Evolutionary conservation across 2,888 invertebrate species (phyloP), one percentile per base, ranked within the genome.

Genomic region (Lissonota sp.): DNA sequence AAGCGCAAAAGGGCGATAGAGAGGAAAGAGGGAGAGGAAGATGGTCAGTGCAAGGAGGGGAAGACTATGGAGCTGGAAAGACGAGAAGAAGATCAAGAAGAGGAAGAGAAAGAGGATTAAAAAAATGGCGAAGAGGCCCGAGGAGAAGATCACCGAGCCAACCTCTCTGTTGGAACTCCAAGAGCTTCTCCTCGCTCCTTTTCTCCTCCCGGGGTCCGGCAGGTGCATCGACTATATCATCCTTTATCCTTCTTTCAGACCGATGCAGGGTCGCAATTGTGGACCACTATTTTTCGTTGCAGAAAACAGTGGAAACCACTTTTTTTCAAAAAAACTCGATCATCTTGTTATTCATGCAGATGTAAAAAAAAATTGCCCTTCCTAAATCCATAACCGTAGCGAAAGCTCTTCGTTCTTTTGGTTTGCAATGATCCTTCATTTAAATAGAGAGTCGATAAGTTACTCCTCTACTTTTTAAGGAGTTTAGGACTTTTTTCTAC

Each of bases 171-270:
- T 82, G 46, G 71, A 66, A 57, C 87, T 80, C 73, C 63, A 64
- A 78, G 77, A 78, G 60, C 78, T 78, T 78, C 74, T 81, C 69
- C 78, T 69, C 51, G 60, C 51, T 37, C 62, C 26, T 7, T 55
- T n/a, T 40, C n/a, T 44, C n/a, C 76, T 84, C 84, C 74, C 79
- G 80, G 84, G 26, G 83, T 85, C 86, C 88, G 87, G 90, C 90
- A 91, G 91, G 91, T 90, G 91, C 91, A 90, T 78, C 66, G 62
- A 39, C 73, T n/a, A n/a, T n/a, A n/a, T 78, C 67, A n/a, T 78
- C 70, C 62, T 62, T 63, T 78, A 78, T 78, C 75, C n/a, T 57
- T 82, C 72, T 69, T 60, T 7, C 57, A 49, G 60, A 49, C n/a
- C 37, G 26, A 51, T 10, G 37, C 7, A 37, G 26, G 26, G 26